Conservation (phyloP, 2,888 invertebrate species). For the Philereme vetulata region DNA sequence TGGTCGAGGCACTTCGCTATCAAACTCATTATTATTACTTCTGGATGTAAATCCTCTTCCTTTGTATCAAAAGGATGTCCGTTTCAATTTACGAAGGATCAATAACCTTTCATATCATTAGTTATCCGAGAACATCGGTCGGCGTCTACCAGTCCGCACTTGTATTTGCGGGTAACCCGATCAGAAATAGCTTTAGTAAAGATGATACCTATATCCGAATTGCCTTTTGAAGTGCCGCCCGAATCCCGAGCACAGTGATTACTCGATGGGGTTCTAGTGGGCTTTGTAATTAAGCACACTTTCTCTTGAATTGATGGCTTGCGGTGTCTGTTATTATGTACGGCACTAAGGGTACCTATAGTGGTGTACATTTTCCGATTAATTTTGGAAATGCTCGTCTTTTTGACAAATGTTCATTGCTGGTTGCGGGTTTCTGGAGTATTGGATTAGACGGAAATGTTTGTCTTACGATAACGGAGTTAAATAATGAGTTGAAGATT, state of each 20-base stretch:
- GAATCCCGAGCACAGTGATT: slow-evolving; percentile 43
- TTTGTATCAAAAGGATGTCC: no score
- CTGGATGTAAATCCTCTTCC: no score
- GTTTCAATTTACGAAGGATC: no score
- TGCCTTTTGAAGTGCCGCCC: slow-evolving; percentile 34
- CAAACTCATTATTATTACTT: no score
- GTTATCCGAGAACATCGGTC: slow-evolving; percentile 2
- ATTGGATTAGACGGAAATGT: background rate
- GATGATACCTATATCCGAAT: slow-evolving; percentile 44
- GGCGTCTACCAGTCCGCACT: slow-evolving; percentile 15
- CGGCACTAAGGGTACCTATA: slow-evolving; percentile 1
- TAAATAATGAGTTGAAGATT: no score
- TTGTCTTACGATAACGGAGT: no score
- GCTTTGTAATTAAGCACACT: slow-evolving; percentile 38
- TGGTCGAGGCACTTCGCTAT: no score
- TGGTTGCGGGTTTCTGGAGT: slow-evolving; percentile 8
- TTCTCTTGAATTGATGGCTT: slow-evolving; percentile 36
- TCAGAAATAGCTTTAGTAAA: slow-evolving; percentile 45
- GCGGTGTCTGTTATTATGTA: slow-evolving; percentile 30
- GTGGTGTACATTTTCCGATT: slow-evolving; percentile 22
- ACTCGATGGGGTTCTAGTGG: slow-evolving; percentile 38
- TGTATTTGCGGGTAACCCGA: slow-evolving; percentile 30
- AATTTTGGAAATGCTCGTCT: slow-evolving; percentile 6
- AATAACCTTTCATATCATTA: no score
- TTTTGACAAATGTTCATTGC: background rate